Base-by-base conservation (phyloP, 2,888 invertebrate species). In the Carabus problematicus region DNA sequence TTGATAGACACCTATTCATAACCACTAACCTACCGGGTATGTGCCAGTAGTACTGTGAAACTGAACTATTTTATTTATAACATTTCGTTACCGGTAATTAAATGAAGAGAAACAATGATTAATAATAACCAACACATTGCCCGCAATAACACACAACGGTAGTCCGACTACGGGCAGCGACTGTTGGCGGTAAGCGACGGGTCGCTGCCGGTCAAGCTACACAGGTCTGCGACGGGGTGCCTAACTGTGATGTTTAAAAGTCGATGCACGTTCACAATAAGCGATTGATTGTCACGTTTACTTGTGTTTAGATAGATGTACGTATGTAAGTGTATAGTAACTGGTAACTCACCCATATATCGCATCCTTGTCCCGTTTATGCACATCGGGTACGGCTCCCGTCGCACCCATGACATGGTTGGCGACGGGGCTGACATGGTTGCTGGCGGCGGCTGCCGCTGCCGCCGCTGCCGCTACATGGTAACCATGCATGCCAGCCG, bases 291-390 rank as follows among this genome's bases (percentile, higher is more conserved):
- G 12, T n/a, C 2, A 18, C 19, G 14, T 18, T 52, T 16, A 16
- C 14, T 12, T 16, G 12, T 16, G 3, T n/a, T 18, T 52, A 52
- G 52, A 52, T 14, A 12, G 3, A 12, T 52, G 18, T 18, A 52
- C 16, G 14, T n/a, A 43, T 43, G 43, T 43, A n/a, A 52, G 12
- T 52, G 6, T 52, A 47, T 3, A 16, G 42, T 49, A 41, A n/a
- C n/a, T n/a, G 14, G 41, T 70, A 75, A 89, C 95, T 93, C 89
- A 97, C 97, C 97, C 96, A 86, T 97, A 97, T 83, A 97, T 97
- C 82, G 97, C 95, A 88, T 97, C 97, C 88, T 97, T 97, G 88
- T 97, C 97, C 82, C 97, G 88, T 87, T 97, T 97, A 85, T 95
- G 95, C 78, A 95, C 95, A 84, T 95, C 94, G 78, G 95, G 94